Evolutionary conservation across 2,888 invertebrate species (phyloP), one percentile per base, ranked within the genome.

Genomic region (Galerucella calmariensis): DNA sequence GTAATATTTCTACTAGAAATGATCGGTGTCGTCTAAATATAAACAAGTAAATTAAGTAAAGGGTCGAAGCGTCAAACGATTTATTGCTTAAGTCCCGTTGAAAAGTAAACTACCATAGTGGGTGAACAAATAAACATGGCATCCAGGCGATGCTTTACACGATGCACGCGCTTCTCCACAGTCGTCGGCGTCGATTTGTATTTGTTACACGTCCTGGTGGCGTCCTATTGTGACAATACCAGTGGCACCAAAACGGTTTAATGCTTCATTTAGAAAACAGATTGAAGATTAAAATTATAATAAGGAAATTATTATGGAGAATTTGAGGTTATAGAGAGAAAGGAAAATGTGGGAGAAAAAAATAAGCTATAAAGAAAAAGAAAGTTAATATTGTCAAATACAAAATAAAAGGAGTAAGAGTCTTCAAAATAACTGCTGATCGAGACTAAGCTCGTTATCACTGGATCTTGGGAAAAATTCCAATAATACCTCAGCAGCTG

Each of bases 11-110:
- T 20, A 20, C 16, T 46, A 65, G 63, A 65, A 65, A 65, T 65
- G 63, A 65, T 65, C 44, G 63, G 63, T 65, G 63, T 65, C 67
- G 67, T 76, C 76, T 76, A 76, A 76, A 75, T 73, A 73, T 73
- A 75, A 73, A 61, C 67, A 72, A 76, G 67, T 72, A 67, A 74
- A 44, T 72, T 53, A 66, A 66, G 65, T 59, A 69, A 59, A 66
- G 61, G 69, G 51, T 51, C 65, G 11, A 71, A 72, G 78, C 81
- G 85, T 76, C 82, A 83, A 84, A 78, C 82, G 85, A 85, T 85
- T 85, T 85, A 85, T 84, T 82, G 81, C 77, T 82, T 83, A 78
- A 83, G 81, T 77, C 83, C 82, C 79, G 81, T 75, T 83, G 85
- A 85, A 83, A 85, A 83, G 82, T 80, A 83, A 83, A 84, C 82